Evolutionary conservation across 2,797 vertebrate species (phyloP), one percentile per base, ranked within the genome.

Genomic region (Geotria australis): DNA sequence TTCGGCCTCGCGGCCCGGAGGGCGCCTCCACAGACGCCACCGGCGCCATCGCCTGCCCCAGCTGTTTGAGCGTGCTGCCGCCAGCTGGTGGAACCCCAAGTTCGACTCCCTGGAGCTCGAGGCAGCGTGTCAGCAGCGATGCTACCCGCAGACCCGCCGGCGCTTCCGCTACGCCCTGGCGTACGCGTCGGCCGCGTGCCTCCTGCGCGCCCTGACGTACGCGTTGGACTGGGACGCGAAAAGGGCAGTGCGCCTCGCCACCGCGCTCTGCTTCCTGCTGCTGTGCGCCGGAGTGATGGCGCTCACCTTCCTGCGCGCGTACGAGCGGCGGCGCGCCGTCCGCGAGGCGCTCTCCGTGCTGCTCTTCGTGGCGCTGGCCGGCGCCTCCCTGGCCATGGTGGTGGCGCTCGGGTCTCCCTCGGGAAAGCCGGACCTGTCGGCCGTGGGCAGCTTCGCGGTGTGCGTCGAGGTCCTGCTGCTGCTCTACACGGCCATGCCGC

Each of bases 41-140:
- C 71, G 63, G 3, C 71, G 66, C 64, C 72, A 69, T 68, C 76
- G 73, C 62, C 71, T 80, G 14, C 86, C 86, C 0, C 84, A 79
- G 60, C 75, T 96, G 58, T 96, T 96, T 12, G 91, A 98, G 62
- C 75, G 86, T 67, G 89, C 91, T 2, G 85, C 86, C 2, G 73
- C 77, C 15, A 81, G 81, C 60, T 96, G 84, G 76, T 98, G 86
- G 86, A 78, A 91, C 72, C 91, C 85, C 61, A 80, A 79, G 66
- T 98, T 98, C 48, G 86, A 98, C 73, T 98, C 89, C 1, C 65
- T 77, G 57, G 79, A 84, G 63, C 69, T 98, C 64, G 91, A 98
- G 63, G 84, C 88, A 65, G 89, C 85, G 2, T 95, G 91, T 62
- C 74, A 80, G 67, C 85, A 96, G 65, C 72, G 85, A 53, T 89